Evolutionary conservation across 2,797 vertebrate species (phyloP).

Genomic region (Tenualosa ilisha): DNA sequence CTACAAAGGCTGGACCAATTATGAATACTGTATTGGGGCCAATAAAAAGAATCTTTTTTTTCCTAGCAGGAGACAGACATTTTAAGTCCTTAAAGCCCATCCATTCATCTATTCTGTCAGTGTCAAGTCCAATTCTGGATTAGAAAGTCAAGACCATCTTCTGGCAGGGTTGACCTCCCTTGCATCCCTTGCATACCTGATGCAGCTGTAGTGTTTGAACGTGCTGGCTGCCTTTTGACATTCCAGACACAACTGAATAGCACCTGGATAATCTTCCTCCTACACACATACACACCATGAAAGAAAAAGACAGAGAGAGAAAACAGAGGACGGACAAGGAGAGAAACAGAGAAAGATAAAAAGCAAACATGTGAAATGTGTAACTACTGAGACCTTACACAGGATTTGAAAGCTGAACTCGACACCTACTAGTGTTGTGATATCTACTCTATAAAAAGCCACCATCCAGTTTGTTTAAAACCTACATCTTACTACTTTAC

Average conservation of each 20-base stretch:
- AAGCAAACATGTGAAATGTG: not conserved
- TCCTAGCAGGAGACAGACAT: not conserved
- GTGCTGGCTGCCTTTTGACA: slow-evolving; percentile 99
- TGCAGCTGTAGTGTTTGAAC: slow-evolving; percentile 99
- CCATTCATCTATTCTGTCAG: slow-evolving; percentile 8
- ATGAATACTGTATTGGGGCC: not conserved
- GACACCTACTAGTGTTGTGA: not conserved
- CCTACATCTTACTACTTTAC: not conserved
- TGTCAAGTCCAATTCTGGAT: slow-evolving; percentile 1
- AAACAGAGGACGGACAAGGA: not conserved
- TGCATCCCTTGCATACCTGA: slow-evolving; percentile 79
- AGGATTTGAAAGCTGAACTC: not conserved
- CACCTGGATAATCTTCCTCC: slow-evolving; percentile 98
- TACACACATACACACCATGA: slow-evolving; percentile 55
- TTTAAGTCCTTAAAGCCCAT: slow-evolving; percentile 3
- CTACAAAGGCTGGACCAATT: not conserved
- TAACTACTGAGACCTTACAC: not conserved
- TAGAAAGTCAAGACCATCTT: not conserved
- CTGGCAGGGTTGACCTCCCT: not conserved
- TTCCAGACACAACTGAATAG: slow-evolving; percentile 96
- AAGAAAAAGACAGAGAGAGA: not conserved
- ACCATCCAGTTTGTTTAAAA: not conserved
- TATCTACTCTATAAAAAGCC: not conserved
- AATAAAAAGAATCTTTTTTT: not conserved
- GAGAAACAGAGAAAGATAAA: not conserved